Base-by-base conservation (phyloP, 1,140 invertebrate genomes). In the Plectrocnemia conspersa region DNA sequence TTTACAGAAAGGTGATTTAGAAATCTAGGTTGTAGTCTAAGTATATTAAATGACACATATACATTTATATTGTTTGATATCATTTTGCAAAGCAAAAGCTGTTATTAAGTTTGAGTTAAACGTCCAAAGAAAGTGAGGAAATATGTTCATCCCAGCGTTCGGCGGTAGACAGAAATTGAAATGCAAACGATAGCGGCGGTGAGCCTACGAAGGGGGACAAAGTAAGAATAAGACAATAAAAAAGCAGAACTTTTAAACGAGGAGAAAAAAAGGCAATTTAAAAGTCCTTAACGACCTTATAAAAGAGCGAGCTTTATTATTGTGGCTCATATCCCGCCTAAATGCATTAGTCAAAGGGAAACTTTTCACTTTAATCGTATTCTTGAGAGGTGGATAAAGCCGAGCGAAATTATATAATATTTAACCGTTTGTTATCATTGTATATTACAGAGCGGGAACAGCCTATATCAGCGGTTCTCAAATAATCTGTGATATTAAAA, bases 211-310 rank as follows among this genome's bases (percentile, higher is more conserved):
- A n/a, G n/a, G 25, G 32, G 15, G 23, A 11, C 25, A 27, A 22
- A 15, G 29, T 13, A 38, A 50, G 47, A 50, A 50, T 50, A 50
- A 50, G 47, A 50, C 47, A 50, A 50, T 50, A 50, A 50, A 50
- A 50, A 50, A 50, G 33, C 47, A 50, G 47, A 50, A 50, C 47
- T 50, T 50, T 50, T 50, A 50, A 50, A 35, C 33, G 47, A 50
- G 21, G 22, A 50, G n/a, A n/a, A 38, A 38, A 50, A 50, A 50
- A 50, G 47, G 47, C 40, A 50, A 50, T 50, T 50, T 35, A 50
- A 13, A 50, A 50, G 16, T 50, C 47, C 47, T 50, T 50, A 50
- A 50, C 47, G 47, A 50, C 47, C 47, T 38, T 38, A 38, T 50
- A 19, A 50, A 25, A 24, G 47, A 50, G 33, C 47, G 47, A 38